Conservation (phyloP, 2,797 vertebrate species). For the Columba guinea region DNA sequence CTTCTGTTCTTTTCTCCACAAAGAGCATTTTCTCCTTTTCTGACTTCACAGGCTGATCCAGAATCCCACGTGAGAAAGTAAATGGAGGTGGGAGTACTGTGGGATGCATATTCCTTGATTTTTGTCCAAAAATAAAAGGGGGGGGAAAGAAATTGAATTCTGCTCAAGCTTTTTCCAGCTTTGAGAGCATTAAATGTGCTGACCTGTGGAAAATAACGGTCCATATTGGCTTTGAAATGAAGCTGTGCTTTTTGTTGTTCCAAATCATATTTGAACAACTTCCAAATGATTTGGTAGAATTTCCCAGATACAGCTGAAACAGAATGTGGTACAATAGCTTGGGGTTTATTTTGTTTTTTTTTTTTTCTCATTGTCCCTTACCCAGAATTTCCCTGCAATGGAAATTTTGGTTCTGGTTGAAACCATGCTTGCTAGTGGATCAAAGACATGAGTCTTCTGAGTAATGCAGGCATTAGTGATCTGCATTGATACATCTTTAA, state of each 20-base stretch:
- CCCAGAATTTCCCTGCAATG: background rate
- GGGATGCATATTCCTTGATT: background rate
- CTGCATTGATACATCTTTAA: background rate
- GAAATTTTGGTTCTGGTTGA: background rate
- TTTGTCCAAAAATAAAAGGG: background rate
- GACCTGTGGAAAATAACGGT: background rate
- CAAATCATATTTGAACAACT: background rate
- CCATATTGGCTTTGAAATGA: background rate
- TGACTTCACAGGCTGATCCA: background rate
- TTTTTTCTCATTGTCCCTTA: background rate
- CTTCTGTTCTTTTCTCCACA: constrained; percentile 29
- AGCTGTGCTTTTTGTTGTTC: background rate
- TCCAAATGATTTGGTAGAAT: background rate
- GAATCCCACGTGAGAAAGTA: background rate
- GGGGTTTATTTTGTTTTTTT: background rate
- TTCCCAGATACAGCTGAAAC: background rate
- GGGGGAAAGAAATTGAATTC: background rate
- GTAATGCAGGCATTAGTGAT: background rate
- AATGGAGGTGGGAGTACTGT: background rate
- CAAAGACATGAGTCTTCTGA: background rate
- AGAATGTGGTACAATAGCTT: background rate
- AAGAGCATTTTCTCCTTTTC: background rate
- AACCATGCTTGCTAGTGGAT: background rate
- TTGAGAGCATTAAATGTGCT: background rate
- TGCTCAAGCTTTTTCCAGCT: background rate